These are phyloP conservation scores for Latrodectus hesperus DNA, from an alignment of 2,888 invertebrate species.

Conservation along the genomic window DNA sequence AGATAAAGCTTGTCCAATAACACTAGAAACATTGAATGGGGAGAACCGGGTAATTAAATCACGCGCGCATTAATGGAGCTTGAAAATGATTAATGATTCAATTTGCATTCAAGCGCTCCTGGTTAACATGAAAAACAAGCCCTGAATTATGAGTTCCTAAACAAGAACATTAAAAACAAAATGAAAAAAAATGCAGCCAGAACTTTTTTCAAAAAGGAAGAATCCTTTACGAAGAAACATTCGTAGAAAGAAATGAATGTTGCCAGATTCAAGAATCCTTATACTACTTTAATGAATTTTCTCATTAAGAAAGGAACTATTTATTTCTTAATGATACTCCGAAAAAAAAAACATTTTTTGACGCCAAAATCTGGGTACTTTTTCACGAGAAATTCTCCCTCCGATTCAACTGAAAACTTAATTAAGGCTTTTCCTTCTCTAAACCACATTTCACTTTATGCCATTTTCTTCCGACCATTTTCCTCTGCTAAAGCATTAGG, in stretches of 20 bases:
- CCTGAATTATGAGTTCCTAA: not conserved
- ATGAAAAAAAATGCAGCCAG: not conserved
- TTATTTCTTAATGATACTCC: constrained; percentile 44
- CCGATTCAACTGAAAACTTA: constrained; percentile 6
- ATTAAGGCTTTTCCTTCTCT: constrained; percentile 26
- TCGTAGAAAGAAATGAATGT: constrained; percentile 12
- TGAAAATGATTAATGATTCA: too few relatives aligned
- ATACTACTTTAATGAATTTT: constrained; percentile 51
- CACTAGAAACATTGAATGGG: too few relatives aligned
- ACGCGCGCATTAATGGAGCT: too few relatives aligned
- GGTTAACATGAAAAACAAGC: too few relatives aligned
- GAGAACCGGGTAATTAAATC: too few relatives aligned
- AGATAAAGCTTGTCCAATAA: too few relatives aligned
- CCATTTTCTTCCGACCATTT: not conserved
- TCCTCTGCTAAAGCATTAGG: too few relatives aligned
- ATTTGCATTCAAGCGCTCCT: too few relatives aligned
- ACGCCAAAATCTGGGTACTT: not conserved
- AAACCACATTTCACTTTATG: constrained; percentile 49
- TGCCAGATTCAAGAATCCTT: constrained; percentile 14
- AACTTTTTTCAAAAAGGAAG: not conserved
- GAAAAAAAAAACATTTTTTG: constrained; percentile 25
- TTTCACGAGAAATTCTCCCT: not conserved
- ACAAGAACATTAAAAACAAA: not conserved
- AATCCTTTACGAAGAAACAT: not conserved
- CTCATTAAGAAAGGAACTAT: constrained; percentile 46